A percentile compares a stretch with the other conserved stretches of the same genome.
These are phyloP conservation scores for Drosophila cyrtoloma DNA, from an alignment of 2,888 invertebrate species.

Conservation along the genomic window DNA sequence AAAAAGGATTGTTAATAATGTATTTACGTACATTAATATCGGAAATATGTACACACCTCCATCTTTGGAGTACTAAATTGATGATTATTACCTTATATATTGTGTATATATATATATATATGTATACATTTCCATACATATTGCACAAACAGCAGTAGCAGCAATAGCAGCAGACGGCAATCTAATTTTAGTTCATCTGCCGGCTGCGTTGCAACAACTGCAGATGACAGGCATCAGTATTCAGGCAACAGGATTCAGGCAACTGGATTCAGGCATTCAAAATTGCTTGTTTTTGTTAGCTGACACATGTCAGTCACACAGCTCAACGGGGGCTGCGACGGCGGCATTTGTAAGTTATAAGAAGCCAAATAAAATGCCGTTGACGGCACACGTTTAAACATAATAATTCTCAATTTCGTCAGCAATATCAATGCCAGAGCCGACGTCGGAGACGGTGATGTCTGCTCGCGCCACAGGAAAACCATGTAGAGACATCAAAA, in stretches of 20 bases:
- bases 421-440: constrained; percentile 70
- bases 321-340: constrained; percentile 11
- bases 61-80: neutral
- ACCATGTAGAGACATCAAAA: constrained; percentile 77
- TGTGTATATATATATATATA: neutral
- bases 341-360: constrained; percentile 17
- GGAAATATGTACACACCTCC: neutral
- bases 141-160: constrained; percentile 18
- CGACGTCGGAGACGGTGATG: neutral
- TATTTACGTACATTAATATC: neutral
- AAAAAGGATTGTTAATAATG: neutral
- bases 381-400: constrained; percentile 74
- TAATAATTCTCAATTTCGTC: constrained; percentile 82
- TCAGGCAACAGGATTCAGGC: constrained; percentile 19
- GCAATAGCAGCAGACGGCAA: constrained; percentile 46
- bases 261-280: constrained; percentile 35
- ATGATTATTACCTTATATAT: constrained; percentile 19
- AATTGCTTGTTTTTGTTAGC: constrained; percentile 36
- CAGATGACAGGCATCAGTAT: constrained; percentile 43
- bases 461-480: constrained; percentile 61
- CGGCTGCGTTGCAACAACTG: constrained; percentile 46
- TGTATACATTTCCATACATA: constrained; percentile 2
- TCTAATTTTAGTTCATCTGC: constrained; percentile 59
- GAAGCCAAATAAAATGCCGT: constrained; percentile 52
- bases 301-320: constrained; percentile 36